These are phyloP conservation scores for Drosophila seguyi DNA, from an alignment of 1,140 invertebrate genomes.

Conservation along the genomic window DNA sequence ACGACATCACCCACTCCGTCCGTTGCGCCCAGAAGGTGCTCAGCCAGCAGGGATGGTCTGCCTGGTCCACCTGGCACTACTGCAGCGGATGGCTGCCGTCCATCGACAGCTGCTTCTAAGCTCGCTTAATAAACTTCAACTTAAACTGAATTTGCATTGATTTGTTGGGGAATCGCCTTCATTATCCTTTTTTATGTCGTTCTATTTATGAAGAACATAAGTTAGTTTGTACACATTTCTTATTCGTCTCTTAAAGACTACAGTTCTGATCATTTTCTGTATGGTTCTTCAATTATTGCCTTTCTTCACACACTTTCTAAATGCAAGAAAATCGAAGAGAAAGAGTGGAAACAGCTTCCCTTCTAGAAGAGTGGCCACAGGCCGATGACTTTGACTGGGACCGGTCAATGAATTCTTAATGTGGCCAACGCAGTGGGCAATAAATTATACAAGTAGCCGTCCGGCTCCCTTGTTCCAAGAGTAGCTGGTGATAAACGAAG, in stretches of 20 bases:
- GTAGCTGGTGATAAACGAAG: constrained; percentile 56
- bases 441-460: constrained; percentile 74
- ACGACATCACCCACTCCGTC: no score
- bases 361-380: constrained; percentile 58
- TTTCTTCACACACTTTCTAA: constrained; percentile 58
- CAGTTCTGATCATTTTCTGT: constrained; percentile 4
- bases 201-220: no score
- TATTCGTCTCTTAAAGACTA: not conserved
- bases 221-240: not conserved
- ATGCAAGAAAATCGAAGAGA: constrained; percentile 46
- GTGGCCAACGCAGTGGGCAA: constrained; percentile 64
- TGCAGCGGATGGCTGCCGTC: constrained; percentile 56
- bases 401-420: constrained; percentile 83
- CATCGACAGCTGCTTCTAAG: constrained; percentile 65
- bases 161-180: not conserved
- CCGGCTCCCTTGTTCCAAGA: constrained; percentile 22
- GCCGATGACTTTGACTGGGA: constrained; percentile 72
- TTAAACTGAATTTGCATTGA: not conserved
- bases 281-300: constrained; percentile 18
- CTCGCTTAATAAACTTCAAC: constrained; percentile 1
- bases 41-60: not conserved
- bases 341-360: constrained; percentile 50
- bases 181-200: not conserved
- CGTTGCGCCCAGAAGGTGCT: no score
- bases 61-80: no score